Conservation (phyloP, 1,140 invertebrate species). For the Archegozetes longisetosus region DNA sequence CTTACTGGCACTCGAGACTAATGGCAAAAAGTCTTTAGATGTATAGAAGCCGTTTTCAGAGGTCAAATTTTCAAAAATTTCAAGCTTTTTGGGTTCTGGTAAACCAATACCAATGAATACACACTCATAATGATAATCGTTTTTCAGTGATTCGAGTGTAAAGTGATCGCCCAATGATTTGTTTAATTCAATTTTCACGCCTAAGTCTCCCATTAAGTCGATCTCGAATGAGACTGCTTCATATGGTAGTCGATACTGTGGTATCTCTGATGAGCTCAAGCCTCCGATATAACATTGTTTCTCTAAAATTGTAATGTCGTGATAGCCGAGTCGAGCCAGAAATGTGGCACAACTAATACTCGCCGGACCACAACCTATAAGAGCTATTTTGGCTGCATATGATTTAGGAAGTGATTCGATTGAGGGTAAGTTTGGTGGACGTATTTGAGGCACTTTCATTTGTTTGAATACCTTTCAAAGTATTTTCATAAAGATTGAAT, state of each 20-base stretch:
- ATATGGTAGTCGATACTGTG: slow-evolving; percentile 84
- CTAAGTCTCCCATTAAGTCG: slow-evolving; percentile 72
- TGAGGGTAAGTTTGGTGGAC: slow-evolving; percentile 43
- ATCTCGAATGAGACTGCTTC: slow-evolving; percentile 88
- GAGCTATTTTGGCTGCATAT: slow-evolving; percentile 58
- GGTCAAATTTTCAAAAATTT: slow-evolving; percentile 61
- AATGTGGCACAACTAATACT: slow-evolving; percentile 95
- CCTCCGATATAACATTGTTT: slow-evolving; percentile 72
- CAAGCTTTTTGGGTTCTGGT: slow-evolving; percentile 65
- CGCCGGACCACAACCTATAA: slow-evolving; percentile 87
- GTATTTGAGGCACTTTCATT: slow-evolving; percentile 76
- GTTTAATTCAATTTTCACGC: slow-evolving; percentile 45
- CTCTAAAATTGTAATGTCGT: slow-evolving; percentile 81
- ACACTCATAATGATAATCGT: slow-evolving; percentile 47
- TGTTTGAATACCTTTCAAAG: slow-evolving; percentile 60
- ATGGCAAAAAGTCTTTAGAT: slow-evolving; percentile 81
- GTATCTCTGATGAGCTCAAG: slow-evolving; percentile 82
- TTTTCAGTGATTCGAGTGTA: slow-evolving; percentile 38
- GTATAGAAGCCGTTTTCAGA: slow-evolving; percentile 77
- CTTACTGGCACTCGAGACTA: slow-evolving; percentile 73
- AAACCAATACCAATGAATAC: slow-evolving; percentile 89
- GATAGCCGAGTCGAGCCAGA: slow-evolving; percentile 77
- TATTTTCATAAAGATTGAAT: too few relatives aligned
- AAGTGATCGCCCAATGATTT: slow-evolving; percentile 26
- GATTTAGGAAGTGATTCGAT: slow-evolving; percentile 34